Percentiles rank a stretch among this genome's conserved stretches.
Evolutionary conservation across 2,888 invertebrate species (phyloP).

Genomic region (Mimumesa dahlbomi): DNA sequence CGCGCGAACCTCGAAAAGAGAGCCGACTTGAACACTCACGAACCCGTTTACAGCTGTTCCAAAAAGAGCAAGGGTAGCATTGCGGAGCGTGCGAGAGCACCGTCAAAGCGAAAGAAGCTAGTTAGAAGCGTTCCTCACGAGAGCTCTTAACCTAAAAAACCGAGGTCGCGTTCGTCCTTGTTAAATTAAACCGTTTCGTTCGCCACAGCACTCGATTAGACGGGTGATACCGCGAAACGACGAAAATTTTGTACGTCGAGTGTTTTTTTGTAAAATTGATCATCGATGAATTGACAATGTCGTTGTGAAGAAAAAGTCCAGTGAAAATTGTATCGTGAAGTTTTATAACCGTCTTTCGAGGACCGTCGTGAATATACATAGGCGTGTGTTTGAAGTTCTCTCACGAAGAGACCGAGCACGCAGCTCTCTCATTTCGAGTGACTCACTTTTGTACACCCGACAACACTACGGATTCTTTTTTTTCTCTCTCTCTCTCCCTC

Average conservation of each 20-base stretch:
- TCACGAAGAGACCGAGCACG: conserved; percentile 20
- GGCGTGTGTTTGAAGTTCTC: conserved; percentile 37
- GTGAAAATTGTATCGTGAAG: too few relatives aligned
- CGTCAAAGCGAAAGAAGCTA: conserved; percentile 32
- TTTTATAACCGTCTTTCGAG: not conserved
- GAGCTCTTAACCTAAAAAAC: conserved; percentile 46
- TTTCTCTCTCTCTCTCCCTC: too few relatives aligned
- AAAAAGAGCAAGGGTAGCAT: conserved; percentile 42
- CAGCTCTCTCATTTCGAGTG: conserved; percentile 50
- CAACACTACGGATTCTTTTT: too few relatives aligned
- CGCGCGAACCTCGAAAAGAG: conserved; percentile 2
- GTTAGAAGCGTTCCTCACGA: conserved; percentile 22
- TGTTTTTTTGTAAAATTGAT: conserved; percentile 30
- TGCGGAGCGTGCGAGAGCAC: conserved; percentile 11
- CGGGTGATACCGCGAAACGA: conserved; percentile 4
- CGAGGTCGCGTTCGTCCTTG: conserved; percentile 21
- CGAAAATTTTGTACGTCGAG: conserved; percentile 4
- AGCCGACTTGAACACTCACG: not conserved
- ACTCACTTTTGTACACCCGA: conserved; percentile 55
- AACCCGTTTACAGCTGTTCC: conserved; percentile 48
- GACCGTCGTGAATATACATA: conserved; percentile 27
- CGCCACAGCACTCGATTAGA: conserved; percentile 30
- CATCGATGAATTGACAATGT: too few relatives aligned
- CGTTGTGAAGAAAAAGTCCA: too few relatives aligned
- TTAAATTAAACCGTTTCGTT: conserved; percentile 27